Conservation (phyloP, 2,888 invertebrate species). For the Galerucella pusilla region DNA sequence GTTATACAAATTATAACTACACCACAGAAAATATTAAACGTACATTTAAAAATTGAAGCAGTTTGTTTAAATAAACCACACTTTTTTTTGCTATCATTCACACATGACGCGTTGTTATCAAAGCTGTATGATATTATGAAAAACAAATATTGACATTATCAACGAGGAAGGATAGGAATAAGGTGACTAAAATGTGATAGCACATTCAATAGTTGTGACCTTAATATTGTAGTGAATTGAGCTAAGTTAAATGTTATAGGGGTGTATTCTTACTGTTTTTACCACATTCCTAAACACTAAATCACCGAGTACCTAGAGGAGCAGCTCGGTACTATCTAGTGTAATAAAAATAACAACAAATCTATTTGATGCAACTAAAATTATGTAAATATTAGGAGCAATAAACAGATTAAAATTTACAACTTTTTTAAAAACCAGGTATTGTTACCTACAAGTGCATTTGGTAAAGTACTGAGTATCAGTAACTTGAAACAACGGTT, state of each 20-base stretch:
- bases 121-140: constrained; percentile 3
- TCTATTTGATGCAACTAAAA: background rate
- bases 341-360: constrained; percentile 5
- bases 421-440: background rate
- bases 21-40: too few species aligned
- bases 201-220: background rate
- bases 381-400: background rate
- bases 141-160: constrained; percentile 11
- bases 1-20: too few species aligned
- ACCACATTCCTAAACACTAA: constrained; percentile 7
- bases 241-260: background rate
- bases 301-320: constrained; percentile 1
- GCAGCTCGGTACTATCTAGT: background rate
- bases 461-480: constrained; percentile 7
- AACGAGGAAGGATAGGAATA: background rate
- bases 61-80: background rate
- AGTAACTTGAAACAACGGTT: constrained; percentile 25
- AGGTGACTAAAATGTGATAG: background rate
- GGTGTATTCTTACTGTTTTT: background rate
- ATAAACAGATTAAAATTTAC: background rate
- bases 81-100: background rate
- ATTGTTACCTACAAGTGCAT: constrained; percentile 5
- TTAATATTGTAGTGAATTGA: background rate
- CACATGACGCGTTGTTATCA: constrained; percentile 2
- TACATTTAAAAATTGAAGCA: too few species aligned